Conservation (phyloP, 1,140 invertebrate species). For the Apis florea region DNA sequence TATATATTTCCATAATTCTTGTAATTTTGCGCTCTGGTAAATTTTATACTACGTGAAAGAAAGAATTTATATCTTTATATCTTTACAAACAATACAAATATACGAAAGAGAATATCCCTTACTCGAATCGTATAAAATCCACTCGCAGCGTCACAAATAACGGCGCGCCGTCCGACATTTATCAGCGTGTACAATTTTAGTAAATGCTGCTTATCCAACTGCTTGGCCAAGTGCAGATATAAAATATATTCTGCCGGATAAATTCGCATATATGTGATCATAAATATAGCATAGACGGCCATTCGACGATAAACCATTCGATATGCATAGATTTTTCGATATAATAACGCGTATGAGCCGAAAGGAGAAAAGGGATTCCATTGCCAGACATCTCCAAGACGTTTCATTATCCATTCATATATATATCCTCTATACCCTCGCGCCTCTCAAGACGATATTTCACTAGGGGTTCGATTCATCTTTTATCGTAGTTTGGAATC, state of each 20-base stretch:
- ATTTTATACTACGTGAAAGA: no score
- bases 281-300: neutral
- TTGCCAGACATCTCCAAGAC: neutral
- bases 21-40: no score
- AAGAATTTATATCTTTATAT: neutral
- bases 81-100: neutral
- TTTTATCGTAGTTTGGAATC: neutral
- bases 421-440: fast-evolving
- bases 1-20: no score
- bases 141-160: neutral
- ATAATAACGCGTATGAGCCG: neutral
- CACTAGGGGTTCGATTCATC: neutral
- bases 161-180: no score
- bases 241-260: neutral
- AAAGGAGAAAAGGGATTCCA: neutral
- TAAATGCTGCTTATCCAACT: neutral
- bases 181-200: neutral
- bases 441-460: neutral
- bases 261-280: neutral
- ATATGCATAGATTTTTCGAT: neutral
- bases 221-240: neutral
- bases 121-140: neutral
- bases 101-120: no score
- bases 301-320: neutral
- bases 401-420: neutral